phyloP scores from a whole-genome alignment of 2,797 vertebrate genomes.

The Sebastes vulpes region DNA sequence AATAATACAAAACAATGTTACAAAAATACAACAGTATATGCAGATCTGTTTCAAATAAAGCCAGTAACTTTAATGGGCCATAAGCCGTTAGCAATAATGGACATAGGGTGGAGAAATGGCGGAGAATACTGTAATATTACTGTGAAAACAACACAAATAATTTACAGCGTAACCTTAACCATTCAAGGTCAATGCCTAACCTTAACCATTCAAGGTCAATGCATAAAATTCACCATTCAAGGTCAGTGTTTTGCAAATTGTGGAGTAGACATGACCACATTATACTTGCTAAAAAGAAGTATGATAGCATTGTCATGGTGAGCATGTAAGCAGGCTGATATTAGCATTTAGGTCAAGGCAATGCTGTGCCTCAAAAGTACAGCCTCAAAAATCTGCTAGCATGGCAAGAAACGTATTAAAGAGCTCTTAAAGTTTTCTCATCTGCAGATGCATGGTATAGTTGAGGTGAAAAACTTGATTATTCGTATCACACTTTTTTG shows the following conservation, averaged over 20 bases:
- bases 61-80: too few relatives aligned
- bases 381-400: not conserved
- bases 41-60: too few relatives aligned
- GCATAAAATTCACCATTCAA: not conserved
- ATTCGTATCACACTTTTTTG: constrained; percentile 35
- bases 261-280: not conserved
- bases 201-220: too few relatives aligned
- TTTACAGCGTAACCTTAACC: rapidly evolving
- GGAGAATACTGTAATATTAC: too few relatives aligned
- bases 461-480: constrained; percentile 4
- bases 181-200: too few relatives aligned
- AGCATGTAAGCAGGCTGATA: not conserved
- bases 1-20: too few relatives aligned
- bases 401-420: not conserved
- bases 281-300: not conserved
- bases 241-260: not conserved
- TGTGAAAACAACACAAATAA: too few relatives aligned
- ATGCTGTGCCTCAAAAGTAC: not conserved
- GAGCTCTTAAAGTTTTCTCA: not conserved
- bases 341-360: not conserved
- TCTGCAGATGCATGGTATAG: not conserved
- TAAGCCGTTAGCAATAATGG: too few relatives aligned
- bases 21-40: too few relatives aligned
- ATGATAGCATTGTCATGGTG: not conserved
- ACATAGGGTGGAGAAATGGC: rapidly evolving